phyloP scores from a whole-genome alignment of 2,797 vertebrate species.

The Okamejei kenojei region DNA sequence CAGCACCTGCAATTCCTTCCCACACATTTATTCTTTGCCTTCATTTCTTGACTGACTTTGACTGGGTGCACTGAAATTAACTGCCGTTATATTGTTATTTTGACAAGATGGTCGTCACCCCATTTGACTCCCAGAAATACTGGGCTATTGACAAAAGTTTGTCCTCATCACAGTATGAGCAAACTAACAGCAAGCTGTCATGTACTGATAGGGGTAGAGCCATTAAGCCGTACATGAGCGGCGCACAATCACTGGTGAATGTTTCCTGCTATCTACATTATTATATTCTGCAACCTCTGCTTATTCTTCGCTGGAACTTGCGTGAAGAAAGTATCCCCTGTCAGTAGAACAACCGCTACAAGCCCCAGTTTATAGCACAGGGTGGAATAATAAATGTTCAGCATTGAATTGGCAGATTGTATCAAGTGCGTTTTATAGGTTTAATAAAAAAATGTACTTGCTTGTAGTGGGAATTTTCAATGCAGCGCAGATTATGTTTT shows the following conservation, averaged over 20 bases:
- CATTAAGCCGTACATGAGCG: background rate
- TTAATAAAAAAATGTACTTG: constrained; percentile 23
- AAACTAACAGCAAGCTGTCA: background rate
- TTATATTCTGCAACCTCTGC: background rate
- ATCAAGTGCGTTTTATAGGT: constrained; percentile 18
- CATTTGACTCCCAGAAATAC: background rate
- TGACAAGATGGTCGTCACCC: background rate
- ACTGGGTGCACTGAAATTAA: background rate
- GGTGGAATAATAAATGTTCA: constrained; percentile 25
- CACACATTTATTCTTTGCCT: background rate
- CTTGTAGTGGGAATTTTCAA: constrained; percentile 10
- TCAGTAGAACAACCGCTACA: constrained; percentile 1
- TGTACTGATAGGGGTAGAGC: background rate
- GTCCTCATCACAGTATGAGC: background rate
- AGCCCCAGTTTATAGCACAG: constrained; percentile 14
- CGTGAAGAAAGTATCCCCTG: background rate
- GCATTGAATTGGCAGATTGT: constrained; percentile 23
- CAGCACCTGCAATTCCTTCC: no score
- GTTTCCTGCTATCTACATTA: background rate
- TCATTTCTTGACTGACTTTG: background rate
- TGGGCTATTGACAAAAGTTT: background rate
- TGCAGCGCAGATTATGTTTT: no score
- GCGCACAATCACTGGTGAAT: background rate
- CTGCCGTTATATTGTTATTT: background rate
- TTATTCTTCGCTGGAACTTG: constrained; percentile 16